These are phyloP conservation scores for Poicephalus gulielmi DNA, from an alignment of 2,113 vertebrate genomes.

Conservation along the genomic window DNA sequence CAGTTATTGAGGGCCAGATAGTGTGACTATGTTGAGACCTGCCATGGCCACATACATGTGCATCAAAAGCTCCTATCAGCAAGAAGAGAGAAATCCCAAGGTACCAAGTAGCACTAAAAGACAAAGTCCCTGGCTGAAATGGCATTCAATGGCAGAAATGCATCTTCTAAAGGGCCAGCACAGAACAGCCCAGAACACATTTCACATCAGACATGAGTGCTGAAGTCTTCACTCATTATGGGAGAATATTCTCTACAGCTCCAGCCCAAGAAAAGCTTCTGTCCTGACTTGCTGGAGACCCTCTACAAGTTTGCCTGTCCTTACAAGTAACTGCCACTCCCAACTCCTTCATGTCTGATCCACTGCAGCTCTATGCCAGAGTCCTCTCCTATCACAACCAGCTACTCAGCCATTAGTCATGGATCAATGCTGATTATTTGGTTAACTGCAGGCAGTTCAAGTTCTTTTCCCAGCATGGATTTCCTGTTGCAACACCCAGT, in stretches of 20 bases:
- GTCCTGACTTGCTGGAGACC: background rate
- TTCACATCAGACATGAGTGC: background rate
- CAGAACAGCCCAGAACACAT: background rate
- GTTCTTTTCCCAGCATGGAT: constrained; percentile 35
- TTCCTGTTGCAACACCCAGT: constrained; percentile 60
- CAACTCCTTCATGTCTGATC: background rate
- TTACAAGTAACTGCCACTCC: background rate
- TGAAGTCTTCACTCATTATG: background rate
- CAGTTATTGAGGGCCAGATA: background rate
- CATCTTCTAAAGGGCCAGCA: background rate
- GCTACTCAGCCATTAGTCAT: background rate
- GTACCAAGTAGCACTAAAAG: background rate
- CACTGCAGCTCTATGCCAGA: background rate
- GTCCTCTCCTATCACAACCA: background rate
- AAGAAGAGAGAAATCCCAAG: background rate
- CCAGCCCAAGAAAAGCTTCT: background rate
- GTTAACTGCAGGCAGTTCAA: background rate
- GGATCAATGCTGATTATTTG: background rate
- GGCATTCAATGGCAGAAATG: background rate
- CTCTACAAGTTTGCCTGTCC: background rate
- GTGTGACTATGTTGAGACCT: rapidly evolving
- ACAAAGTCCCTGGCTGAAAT: background rate
- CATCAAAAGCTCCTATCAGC: background rate
- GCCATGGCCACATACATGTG: rapidly evolving
- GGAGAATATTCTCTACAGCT: background rate